These are phyloP conservation scores for Drosophila tsacasi DNA, from an alignment of 1,140 invertebrate genomes.

Conservation along the genomic window DNA sequence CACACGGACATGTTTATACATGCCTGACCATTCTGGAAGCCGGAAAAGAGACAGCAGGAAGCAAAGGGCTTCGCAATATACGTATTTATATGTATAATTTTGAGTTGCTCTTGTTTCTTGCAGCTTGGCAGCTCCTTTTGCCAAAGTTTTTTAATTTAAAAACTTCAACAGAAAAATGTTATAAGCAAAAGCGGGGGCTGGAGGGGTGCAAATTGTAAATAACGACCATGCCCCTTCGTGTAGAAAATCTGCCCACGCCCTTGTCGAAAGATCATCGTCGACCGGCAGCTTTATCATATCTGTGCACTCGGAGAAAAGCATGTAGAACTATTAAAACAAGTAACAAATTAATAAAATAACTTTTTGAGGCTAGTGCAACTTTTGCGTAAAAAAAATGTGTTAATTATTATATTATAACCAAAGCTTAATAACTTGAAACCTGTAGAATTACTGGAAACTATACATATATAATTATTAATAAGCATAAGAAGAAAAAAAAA, in stretches of 20 bases:
- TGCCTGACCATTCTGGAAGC: constrained; percentile 15
- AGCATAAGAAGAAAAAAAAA: too few species aligned
- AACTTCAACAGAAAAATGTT: constrained; percentile 55
- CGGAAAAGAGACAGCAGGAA: constrained; percentile 2
- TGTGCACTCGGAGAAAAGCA: not conserved
- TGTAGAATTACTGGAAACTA: too few species aligned
- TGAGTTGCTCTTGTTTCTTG: constrained; percentile 9
- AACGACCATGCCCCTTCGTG: constrained; percentile 28
- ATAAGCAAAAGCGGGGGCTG: constrained; percentile 6
- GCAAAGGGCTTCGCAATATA: constrained; percentile 5
- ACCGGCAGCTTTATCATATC: constrained; percentile 2
- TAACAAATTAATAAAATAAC: too few species aligned
- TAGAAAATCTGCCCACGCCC: constrained; percentile 1
- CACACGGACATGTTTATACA: not conserved
- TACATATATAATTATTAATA: too few species aligned
- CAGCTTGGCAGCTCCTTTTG: constrained; percentile 54
- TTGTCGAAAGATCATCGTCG: constrained; percentile 22
- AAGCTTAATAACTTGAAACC: too few species aligned
- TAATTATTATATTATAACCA: too few species aligned
- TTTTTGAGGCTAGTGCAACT: too few species aligned
- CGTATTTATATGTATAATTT: constrained; percentile 44
- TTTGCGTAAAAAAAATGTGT: too few species aligned
- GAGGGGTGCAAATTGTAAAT: constrained; percentile 58
- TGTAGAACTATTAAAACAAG: too few species aligned
- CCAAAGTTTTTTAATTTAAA: constrained; percentile 82